Percentiles rank a stretch among this genome's conserved stretches.
phyloP scores from a whole-genome alignment of 2,797 vertebrate genomes.

The Pelochelys cantorii region DNA sequence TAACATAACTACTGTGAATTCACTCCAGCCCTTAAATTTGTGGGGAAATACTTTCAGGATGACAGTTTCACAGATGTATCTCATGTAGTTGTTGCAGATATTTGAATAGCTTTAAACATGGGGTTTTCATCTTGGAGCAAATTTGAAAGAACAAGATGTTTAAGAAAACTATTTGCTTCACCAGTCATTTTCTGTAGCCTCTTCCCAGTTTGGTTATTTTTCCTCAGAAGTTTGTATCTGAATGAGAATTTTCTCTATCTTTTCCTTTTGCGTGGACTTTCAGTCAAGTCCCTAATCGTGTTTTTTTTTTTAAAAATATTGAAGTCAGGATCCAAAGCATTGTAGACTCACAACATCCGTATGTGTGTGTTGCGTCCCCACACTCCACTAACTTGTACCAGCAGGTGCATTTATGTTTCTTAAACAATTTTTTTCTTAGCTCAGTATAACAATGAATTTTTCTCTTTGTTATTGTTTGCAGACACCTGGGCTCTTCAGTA shows the following conservation, averaged over 20 bases:
- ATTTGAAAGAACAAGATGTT: not conserved
- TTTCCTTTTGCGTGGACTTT: slow-evolving; percentile 17
- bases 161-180: slow-evolving; percentile 53
- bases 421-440: not conserved
- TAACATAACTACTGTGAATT: not conserved
- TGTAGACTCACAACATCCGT: not conserved
- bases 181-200: rapidly evolving
- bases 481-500: not conserved
- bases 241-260: slow-evolving; percentile 5
- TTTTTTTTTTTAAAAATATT: not conserved
- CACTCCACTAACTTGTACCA: not conserved
- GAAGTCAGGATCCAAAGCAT: not conserved
- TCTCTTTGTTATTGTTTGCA: rapidly evolving
- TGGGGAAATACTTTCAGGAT: not conserved
- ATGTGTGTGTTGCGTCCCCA: rapidly evolving
- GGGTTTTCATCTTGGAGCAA: rapidly evolving
- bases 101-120: not conserved
- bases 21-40: rapidly evolving
- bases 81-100: rapidly evolving
- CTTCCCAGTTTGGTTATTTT: not conserved
- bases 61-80: not conserved
- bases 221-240: not conserved
- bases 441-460: rapidly evolving
- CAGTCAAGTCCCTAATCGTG: not conserved
- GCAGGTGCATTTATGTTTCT: not conserved